phyloP scores from a whole-genome alignment of 2,113 vertebrate species.

The Chaetops frenatus region DNA sequence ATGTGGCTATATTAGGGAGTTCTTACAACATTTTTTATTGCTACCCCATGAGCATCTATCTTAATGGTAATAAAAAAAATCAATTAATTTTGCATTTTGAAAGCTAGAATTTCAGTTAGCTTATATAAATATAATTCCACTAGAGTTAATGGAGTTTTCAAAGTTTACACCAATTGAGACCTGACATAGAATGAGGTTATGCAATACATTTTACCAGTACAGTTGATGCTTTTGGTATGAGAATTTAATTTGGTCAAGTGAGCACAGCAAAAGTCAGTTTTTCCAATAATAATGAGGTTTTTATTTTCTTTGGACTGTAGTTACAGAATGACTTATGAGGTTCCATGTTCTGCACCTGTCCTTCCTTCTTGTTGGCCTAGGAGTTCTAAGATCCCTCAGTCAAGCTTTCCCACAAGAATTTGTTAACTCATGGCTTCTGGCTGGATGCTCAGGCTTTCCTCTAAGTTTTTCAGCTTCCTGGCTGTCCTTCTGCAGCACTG shows the following conservation, averaged over 20 bases:
- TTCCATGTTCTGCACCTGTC: slow-evolving; percentile 31
- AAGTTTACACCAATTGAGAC: not conserved
- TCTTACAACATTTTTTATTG: not conserved
- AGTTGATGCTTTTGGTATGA: slow-evolving; percentile 5
- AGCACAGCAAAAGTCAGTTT: not conserved
- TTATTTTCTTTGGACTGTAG: slow-evolving; percentile 24
- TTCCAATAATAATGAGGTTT: slow-evolving; percentile 35
- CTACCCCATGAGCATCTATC: not conserved
- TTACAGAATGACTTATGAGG: not conserved
- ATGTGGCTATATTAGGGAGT: not conserved
- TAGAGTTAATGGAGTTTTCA: not conserved
- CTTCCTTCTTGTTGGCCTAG: not conserved
- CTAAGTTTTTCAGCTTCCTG: not conserved
- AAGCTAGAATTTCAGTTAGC: not conserved
- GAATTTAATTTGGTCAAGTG: not conserved
- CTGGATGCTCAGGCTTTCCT: not conserved
- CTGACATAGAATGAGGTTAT: slow-evolving; percentile 9
- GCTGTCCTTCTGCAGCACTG: not conserved
- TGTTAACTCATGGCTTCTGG: slow-evolving; percentile 15
- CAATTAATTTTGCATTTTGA: not conserved
- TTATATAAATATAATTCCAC: not conserved
- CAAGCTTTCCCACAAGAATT: slow-evolving; percentile 11
- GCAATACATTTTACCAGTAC: not conserved
- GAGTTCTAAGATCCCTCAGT: not conserved
- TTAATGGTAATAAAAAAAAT: not conserved